A percentile compares a stretch with the other conserved stretches of the same genome.
Evolutionary conservation across 2,797 vertebrate genomes (phyloP).

Genomic region (Dromococcyx pavoninus): DNA sequence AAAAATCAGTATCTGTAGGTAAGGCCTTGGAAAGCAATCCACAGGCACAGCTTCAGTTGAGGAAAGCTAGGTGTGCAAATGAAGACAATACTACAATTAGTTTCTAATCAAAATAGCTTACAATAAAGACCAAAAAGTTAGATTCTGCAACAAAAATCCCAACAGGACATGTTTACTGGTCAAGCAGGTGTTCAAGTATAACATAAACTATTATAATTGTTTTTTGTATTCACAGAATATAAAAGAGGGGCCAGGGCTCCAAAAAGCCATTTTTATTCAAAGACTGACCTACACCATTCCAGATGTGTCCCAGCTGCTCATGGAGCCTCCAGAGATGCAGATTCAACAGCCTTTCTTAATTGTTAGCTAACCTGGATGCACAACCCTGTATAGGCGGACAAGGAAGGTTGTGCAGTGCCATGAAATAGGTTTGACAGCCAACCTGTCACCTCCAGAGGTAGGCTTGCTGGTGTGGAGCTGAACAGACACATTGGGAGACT

Average conservation of each 20-base stretch:
- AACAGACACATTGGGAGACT: background rate
- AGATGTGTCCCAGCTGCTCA: background rate
- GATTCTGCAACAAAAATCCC: background rate
- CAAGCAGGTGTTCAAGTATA: background rate
- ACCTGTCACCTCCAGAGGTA: background rate
- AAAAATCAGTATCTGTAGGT: background rate
- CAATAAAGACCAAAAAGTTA: background rate
- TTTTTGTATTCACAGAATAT: background rate
- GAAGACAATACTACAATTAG: background rate
- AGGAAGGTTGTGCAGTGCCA: background rate
- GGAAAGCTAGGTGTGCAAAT: background rate
- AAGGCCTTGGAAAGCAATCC: background rate
- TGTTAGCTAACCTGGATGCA: background rate
- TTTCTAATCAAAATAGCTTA: background rate
- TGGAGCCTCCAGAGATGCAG: background rate
- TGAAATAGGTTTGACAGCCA: background rate
- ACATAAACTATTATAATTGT: background rate
- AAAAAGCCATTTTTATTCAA: background rate
- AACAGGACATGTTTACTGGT: background rate
- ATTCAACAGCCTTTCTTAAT: background rate
- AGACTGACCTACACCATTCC: background rate
- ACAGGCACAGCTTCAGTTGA: background rate
- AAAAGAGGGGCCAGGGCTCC: background rate
- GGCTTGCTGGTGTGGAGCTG: background rate
- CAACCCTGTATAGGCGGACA: accelerated